Evolutionary conservation across 2,113 vertebrate genomes (phyloP).

Genomic region (Leptocoma aspasia): DNA sequence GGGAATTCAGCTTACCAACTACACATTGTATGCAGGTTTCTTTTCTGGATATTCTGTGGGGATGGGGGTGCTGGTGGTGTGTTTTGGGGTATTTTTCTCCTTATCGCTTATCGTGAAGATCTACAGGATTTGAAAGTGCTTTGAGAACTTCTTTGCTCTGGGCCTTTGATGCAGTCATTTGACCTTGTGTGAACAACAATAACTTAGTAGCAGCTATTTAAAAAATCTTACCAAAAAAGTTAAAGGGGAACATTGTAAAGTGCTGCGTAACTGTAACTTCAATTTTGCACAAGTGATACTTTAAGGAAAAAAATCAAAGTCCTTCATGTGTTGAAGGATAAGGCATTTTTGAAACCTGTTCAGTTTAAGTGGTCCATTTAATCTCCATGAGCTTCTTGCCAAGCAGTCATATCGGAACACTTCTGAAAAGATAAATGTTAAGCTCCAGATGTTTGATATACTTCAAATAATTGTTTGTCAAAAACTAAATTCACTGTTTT

Average conservation of each 20-base stretch:
- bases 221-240: neutral
- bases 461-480: neutral
- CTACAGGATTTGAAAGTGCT: neutral
- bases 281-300: neutral
- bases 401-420: neutral
- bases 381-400: neutral
- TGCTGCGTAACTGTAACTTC: neutral
- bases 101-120: neutral
- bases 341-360: neutral
- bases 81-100: neutral
- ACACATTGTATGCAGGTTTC: accelerated
- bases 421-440: neutral
- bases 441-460: neutral
- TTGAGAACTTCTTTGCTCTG: neutral
- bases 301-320: neutral
- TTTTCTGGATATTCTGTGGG: neutral
- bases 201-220: neutral
- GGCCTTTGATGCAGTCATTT: neutral
- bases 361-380: neutral
- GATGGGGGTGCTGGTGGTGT: neutral
- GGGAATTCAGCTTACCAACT: neutral
- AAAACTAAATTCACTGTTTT: neutral
- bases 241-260: neutral
- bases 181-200: neutral
- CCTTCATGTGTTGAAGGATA: neutral